Base-by-base conservation (phyloP, 2,113 vertebrate genomes). In the Caranx melampygus region DNA sequence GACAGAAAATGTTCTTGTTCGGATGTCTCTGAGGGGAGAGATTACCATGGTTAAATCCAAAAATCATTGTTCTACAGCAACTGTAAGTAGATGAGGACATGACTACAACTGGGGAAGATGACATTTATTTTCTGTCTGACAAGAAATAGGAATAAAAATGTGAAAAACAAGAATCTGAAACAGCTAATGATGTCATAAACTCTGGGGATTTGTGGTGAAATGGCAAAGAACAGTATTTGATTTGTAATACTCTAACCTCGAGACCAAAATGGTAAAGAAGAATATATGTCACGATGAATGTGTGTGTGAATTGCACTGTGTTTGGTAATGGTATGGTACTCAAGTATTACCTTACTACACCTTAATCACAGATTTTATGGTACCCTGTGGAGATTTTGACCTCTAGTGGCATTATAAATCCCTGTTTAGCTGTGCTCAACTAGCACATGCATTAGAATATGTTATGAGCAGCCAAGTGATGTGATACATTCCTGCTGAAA, bases 31-130 rank as follows among this genome's bases (percentile, higher is more conserved):
- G 61, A 62, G 77, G 74, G 65, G 54, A 66, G 66, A 84, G 70
- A 76, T 87, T 81, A 87, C 45, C 54, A 75, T 66, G 60, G 69
- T 73, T 82, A 61, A 87, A 86, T 59, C 61, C 72, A 80, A 76
- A 80, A 80, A 64, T 66, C 47, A 35, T 86, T 86, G 82, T 84
- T 68, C 51, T 76, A 65, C 55, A 63, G 75, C 49, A 67, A 75
- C 65, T 79, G 14, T 0, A 71, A 75, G 65, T 72, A 74, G 55
- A 65, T 7, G 3, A 76, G 42, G 63, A 79, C 64, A 74, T 62
- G 13, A 76, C 71, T 21, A 83, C 49, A 74, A 75, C 47, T 59
- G 61, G 69, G n/a, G 16, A 62, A 80, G 33, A 45, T 68, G 40
- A 63, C 81, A 45, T 70, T 11, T 1, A 55, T 60, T 72, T 76